Percentiles rank a stretch among this genome's conserved stretches.
These are phyloP conservation scores for Thereva nobilitata DNA, from an alignment of 2,888 invertebrate genomes.

Conservation along the genomic window DNA sequence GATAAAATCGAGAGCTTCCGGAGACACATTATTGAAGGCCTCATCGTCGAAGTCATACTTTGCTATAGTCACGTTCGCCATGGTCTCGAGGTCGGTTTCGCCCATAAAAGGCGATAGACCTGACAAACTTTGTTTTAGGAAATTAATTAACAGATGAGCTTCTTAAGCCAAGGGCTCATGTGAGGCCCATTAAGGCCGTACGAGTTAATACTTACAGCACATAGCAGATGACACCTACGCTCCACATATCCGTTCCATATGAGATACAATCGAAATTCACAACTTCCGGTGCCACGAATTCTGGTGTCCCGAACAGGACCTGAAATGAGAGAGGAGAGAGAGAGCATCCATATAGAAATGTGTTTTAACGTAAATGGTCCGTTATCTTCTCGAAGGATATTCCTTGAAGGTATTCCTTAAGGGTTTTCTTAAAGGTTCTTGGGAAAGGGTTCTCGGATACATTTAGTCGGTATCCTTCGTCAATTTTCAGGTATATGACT, in stretches of 20 bases:
- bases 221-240: slow-evolving; percentile 96
- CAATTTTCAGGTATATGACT: no score
- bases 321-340: slow-evolving; percentile 38
- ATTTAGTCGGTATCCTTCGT: no score
- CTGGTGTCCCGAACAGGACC: slow-evolving; percentile 96
- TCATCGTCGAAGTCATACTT: slow-evolving; percentile 98
- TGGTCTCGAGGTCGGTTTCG: slow-evolving; percentile 94
- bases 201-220: slow-evolving; percentile 82
- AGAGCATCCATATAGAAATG: no score
- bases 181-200: slow-evolving; percentile 16
- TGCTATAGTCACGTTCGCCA: slow-evolving; percentile 97
- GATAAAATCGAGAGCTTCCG: slow-evolving; percentile 95
- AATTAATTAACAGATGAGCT: slow-evolving; percentile 40
- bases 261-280: slow-evolving; percentile 98
- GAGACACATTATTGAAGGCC: slow-evolving; percentile 92
- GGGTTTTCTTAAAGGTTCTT: no score
- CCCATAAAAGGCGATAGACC: slow-evolving; percentile 99
- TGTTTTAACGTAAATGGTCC: no score
- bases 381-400: no score
- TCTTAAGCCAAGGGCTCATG: slow-evolving; percentile 17
- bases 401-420: no score
- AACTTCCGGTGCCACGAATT: slow-evolving; percentile 98
- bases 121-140: slow-evolving; percentile 69
- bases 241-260: slow-evolving; percentile 98
- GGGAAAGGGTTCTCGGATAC: no score